Conservation (phyloP, 2,888 invertebrate species). For the Drosophila ezoana region DNA sequence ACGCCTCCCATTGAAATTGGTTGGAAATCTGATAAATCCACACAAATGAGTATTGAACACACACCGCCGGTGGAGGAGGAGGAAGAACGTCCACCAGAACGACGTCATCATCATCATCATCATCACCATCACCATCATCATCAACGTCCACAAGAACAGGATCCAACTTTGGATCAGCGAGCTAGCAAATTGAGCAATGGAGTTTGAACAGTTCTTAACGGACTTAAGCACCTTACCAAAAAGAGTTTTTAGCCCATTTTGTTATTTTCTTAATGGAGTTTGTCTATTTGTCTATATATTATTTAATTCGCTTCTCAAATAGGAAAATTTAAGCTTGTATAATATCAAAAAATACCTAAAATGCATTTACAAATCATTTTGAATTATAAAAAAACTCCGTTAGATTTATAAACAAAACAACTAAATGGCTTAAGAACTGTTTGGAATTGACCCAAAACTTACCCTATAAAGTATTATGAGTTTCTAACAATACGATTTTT, state of each 20-base stretch:
- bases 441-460: neutral
- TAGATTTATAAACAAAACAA: neutral
- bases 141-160: conserved; percentile 32
- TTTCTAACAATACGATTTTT: neutral
- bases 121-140: conserved; percentile 63
- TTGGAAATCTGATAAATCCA: conserved; percentile 70
- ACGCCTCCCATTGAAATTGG: conserved; percentile 44
- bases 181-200: conserved; percentile 61
- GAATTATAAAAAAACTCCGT: neutral
- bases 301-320: neutral
- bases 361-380: conserved; percentile 35
- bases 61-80: conserved; percentile 3
- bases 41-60: conserved; percentile 55
- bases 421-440: conserved; percentile 8
- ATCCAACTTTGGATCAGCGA: conserved; percentile 28
- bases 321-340: neutral
- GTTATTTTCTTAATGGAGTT: neutral
- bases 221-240: neutral
- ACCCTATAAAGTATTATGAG: conserved; percentile 27
- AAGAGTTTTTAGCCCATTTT: conserved; percentile 16
- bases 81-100: conserved; percentile 26
- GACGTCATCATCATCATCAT: conserved; percentile 58
- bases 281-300: neutral
- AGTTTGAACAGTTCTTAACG: conserved; percentile 17
- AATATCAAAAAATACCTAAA: neutral